phyloP scores from a whole-genome alignment of 2,888 invertebrate genomes.

The Autographa gamma region DNA sequence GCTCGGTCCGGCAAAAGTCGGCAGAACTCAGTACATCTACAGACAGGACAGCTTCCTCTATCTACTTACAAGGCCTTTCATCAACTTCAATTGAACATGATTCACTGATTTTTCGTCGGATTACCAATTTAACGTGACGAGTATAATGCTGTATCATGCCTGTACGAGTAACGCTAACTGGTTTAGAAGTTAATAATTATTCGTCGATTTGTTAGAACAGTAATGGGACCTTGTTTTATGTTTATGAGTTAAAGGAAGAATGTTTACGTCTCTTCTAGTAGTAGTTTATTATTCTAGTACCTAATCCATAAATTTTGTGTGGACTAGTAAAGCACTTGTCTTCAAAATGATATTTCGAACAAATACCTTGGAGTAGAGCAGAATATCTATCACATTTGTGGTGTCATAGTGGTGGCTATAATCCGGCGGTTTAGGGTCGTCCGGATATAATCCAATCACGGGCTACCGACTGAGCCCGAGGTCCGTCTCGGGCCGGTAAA shows the following conservation, averaged over 20 bases:
- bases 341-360: too few species aligned
- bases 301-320: too few species aligned
- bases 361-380: too few species aligned
- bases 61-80: background rate
- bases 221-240: too few species aligned
- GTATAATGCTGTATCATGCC: background rate
- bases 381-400: background rate
- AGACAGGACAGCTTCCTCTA: constrained; percentile 5
- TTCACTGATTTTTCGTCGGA: background rate
- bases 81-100: background rate
- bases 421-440: background rate
- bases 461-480: background rate
- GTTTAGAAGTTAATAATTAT: background rate
- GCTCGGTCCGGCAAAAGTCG: constrained; percentile 10
- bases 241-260: too few species aligned
- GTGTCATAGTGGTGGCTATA: background rate
- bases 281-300: too few species aligned
- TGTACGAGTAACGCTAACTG: background rate
- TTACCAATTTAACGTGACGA: background rate
- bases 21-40: background rate
- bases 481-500: background rate
- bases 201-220: too few species aligned
- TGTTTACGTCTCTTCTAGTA: too few species aligned
- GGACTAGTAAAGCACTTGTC: too few species aligned
- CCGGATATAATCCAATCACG: constrained; percentile 32